Base-by-base conservation (phyloP, 2,888 invertebrate genomes). In the Pseudoips prasinana region DNA sequence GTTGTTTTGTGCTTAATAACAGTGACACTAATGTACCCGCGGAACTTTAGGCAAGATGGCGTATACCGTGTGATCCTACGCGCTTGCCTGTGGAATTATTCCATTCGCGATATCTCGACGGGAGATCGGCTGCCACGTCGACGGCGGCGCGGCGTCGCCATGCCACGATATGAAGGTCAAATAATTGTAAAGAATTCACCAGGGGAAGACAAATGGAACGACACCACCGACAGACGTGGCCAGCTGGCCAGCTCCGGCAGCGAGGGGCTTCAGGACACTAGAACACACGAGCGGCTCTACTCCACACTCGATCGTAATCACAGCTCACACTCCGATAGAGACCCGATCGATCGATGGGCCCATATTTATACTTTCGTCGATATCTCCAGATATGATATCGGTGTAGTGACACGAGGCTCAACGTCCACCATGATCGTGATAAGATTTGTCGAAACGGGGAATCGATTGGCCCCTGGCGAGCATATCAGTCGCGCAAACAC, bases 281-380 rank as follows among this genome's bases (percentile, higher is more conserved):
- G 34, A 55, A 44, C 45, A 59, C 67, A 62, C 69, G 60, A 57
- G 58, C 46, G 37, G 43, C 43, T 48, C 27, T 49, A 43, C 51
- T 59, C 51, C 62, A 72, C 73, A 62, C 72, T 75, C 68, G 63
- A 73, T 71, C 69, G 70, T 58, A 73, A 83, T 76, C 84, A 83
- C 82, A 62, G 73, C 71, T 68, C 67, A 69, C 76, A 83, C 73
- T 82, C 70, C 74, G 85, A 88, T 82, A 87, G 86, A 86, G 87
- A 74, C 74, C 71, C 78, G 81, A 86, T 86, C 88, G 87, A 88
- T 88, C 77, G 85, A 88, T 85, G 86, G 83, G 74, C 87, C 62
- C 84, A 83, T 88, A 88, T 88, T 86, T 88, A 88, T 88, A 88
- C 86, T 76, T 85, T 88, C 82, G 71, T 81, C 79, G 74, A 81